These are phyloP conservation scores for Galagoides demidoff DNA, from an alignment of 2,797 vertebrate species.

Conservation along the genomic window DNA sequence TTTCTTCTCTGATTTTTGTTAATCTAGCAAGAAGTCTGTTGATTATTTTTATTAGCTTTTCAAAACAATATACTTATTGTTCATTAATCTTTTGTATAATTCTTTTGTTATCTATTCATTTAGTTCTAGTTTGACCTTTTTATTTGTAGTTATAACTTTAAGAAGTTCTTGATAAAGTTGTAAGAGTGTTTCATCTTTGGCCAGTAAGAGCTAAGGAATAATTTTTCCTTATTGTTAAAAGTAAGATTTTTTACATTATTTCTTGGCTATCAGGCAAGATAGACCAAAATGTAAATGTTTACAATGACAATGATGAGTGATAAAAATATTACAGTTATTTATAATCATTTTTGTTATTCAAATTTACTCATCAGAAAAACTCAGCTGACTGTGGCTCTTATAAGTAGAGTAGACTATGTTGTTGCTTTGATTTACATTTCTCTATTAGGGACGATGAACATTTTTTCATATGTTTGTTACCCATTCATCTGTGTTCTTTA, in stretches of 20 bases:
- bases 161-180: not conserved
- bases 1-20: no score
- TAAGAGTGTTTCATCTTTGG: not conserved
- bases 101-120: no score
- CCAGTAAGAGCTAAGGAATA: not conserved
- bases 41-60: no score
- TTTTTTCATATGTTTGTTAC: no score
- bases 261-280: not conserved
- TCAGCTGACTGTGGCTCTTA: not conserved
- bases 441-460: no score
- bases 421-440: no score
- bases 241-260: not conserved
- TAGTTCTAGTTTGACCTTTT: not conserved
- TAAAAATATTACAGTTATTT: slow-evolving; percentile 17
- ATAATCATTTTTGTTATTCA: not conserved
- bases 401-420: not conserved
- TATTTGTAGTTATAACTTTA: not conserved
- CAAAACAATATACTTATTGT: no score
- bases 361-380: not conserved
- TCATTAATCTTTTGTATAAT: no score
- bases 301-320: not conserved
- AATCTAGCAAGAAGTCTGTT: no score
- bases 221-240: not conserved
- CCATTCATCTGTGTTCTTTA: no score
- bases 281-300: not conserved